A percentile compares a stretch with the other conserved stretches of the same genome.
Evolutionary conservation across 2,888 invertebrate genomes (phyloP).

Genomic region (Marasmarcha lunaedactyla): DNA sequence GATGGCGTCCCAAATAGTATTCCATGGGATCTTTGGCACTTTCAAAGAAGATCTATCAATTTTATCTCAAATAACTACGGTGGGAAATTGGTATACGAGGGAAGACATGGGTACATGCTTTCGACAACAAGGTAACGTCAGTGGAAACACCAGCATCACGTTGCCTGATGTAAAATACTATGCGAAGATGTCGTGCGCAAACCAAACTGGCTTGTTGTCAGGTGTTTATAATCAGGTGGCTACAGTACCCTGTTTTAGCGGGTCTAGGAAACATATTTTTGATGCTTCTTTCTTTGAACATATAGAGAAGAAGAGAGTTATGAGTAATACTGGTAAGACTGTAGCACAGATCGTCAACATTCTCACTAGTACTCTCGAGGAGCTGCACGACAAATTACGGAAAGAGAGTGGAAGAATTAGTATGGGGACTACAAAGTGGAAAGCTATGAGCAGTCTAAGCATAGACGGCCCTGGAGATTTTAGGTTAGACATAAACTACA

Average conservation of each 20-base stretch:
- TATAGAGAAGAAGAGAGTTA: background rate
- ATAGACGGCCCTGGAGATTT: too few relatives aligned
- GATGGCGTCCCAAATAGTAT: background rate
- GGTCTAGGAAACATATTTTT: conserved; percentile 8
- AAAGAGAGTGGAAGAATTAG: background rate
- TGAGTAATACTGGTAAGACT: background rate
- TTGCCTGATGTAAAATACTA: too few relatives aligned
- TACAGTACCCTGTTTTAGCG: conserved; percentile 13
- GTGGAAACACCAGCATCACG: too few relatives aligned
- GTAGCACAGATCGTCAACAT: background rate
- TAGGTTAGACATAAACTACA: too few relatives aligned
- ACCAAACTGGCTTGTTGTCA: too few relatives aligned
- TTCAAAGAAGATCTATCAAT: conserved; percentile 6
- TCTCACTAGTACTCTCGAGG: background rate
- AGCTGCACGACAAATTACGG: conserved; percentile 1
- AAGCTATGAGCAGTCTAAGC: background rate
- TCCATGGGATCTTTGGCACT: conserved; percentile 2
- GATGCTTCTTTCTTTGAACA: conserved; percentile 12
- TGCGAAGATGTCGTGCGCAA: too few relatives aligned
- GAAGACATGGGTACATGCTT: conserved; percentile 7
- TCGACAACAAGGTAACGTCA: too few relatives aligned
- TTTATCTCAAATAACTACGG: conserved; percentile 2
- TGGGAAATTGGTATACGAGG: conserved; percentile 1
- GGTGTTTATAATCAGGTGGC: too few relatives aligned
- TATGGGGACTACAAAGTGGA: conserved; percentile 3